phyloP scores from a whole-genome alignment of 2,113 vertebrate species.

The Heloderma charlesbogerti region DNA sequence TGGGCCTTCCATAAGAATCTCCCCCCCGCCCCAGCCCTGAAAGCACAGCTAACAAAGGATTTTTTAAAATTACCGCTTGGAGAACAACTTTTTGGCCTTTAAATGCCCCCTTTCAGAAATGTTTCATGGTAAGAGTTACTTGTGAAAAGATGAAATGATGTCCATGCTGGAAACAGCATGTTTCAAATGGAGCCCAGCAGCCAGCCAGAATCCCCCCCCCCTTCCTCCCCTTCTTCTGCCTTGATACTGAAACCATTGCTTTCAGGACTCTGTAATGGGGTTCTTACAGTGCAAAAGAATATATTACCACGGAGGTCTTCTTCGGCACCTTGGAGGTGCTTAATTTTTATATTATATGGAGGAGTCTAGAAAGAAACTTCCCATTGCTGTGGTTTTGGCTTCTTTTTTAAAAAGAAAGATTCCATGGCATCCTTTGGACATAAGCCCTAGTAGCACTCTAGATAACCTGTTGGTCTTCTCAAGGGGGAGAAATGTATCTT shows the following conservation, averaged over 20 bases:
- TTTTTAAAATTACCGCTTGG: conserved; percentile 49
- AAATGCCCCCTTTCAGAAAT: conserved; percentile 63
- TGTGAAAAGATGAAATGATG: conserved; percentile 71
- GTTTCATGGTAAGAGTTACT: conserved; percentile 69
- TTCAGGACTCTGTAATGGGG: neutral
- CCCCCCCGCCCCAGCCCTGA: conserved; percentile 49
- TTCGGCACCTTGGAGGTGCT: neutral
- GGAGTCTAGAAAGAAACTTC: neutral
- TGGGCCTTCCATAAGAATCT: conserved; percentile 54
- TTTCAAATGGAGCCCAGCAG: conserved; percentile 41
- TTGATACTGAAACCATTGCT: neutral
- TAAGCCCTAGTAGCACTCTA: rapidly evolving
- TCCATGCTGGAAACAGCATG: conserved; percentile 53
- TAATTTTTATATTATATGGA: neutral
- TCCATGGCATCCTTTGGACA: neutral
- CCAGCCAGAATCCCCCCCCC: neutral
- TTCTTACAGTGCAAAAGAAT: conserved; percentile 23
- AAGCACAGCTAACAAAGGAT: conserved; percentile 70
- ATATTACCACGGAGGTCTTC: neutral
- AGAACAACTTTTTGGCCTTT: conserved; percentile 69
- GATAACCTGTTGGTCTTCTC: conserved; percentile 26
- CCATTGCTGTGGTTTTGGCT: conserved; percentile 46
- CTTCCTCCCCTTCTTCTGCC: conserved; percentile 50
- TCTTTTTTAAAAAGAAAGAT: neutral
- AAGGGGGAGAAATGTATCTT: neutral